Conservation (phyloP, 2,797 vertebrate genomes). For the Micromesistius poutassou region DNA sequence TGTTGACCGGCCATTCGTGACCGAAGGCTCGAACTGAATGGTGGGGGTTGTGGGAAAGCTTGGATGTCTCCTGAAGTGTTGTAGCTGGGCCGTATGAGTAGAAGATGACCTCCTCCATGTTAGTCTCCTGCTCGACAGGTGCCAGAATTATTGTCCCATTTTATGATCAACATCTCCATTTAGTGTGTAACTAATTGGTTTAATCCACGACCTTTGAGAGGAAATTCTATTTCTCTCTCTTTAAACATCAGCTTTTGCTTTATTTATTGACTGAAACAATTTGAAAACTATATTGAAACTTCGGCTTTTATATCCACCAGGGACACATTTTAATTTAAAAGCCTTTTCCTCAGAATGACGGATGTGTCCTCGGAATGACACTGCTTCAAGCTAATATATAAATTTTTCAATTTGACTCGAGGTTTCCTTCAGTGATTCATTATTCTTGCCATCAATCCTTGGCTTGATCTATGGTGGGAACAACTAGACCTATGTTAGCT, state of each 20-base stretch:
- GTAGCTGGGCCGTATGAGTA: background rate
- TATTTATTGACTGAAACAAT: background rate
- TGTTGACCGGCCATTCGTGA: background rate
- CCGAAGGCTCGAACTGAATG: background rate
- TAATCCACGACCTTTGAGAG: background rate
- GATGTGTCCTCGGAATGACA: conserved; percentile 1
- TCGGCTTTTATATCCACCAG: background rate
- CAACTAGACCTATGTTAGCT: no score
- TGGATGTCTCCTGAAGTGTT: background rate
- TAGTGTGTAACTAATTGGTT: background rate
- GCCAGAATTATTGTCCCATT: background rate
- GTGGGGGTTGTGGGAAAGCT: background rate
- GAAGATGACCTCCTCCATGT: background rate
- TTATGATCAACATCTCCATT: background rate
- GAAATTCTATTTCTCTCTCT: background rate
- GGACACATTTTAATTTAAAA: background rate
- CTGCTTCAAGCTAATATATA: background rate
- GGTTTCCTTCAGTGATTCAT: background rate
- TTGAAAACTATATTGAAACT: background rate
- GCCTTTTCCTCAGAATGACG: background rate
- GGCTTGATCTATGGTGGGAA: background rate
- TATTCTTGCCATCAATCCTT: background rate
- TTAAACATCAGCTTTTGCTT: background rate
- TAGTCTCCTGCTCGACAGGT: background rate
- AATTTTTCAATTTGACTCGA: background rate